phyloP scores from a whole-genome alignment of 1,140 invertebrate species.

The Drosophila prosaltans region DNA sequence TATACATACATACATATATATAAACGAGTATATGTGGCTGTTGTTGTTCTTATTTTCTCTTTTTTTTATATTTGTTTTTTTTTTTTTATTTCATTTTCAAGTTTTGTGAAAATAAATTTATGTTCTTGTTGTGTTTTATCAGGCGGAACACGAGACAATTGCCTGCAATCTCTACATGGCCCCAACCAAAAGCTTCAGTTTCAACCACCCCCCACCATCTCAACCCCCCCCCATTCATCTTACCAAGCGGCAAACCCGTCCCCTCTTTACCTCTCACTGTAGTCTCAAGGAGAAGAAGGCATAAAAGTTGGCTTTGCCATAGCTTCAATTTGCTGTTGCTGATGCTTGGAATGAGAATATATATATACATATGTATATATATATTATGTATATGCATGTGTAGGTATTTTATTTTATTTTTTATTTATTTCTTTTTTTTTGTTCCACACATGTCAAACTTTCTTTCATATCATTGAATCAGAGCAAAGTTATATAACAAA shows the following conservation, averaged over 20 bases:
- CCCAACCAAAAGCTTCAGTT: not conserved
- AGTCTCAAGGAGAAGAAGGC: conserved; percentile 28
- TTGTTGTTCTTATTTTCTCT: not conserved
- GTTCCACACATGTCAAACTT: conserved; percentile 61
- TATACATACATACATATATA: too few species aligned
- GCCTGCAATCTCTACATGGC: conserved; percentile 32
- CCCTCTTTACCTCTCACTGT: not conserved
- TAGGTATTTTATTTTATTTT: conserved; percentile 8
- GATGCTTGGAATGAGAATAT: conserved; percentile 27
- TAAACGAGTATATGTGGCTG: not conserved
- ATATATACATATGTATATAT: not conserved
- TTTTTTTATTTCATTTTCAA: conserved; percentile 52
- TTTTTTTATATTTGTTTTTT: conserved; percentile 27
- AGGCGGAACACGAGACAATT: conserved; percentile 64
- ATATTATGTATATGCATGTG: not conserved
- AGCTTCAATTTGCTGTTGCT: conserved; percentile 25
- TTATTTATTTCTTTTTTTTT: conserved; percentile 8
- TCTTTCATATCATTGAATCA: conserved; percentile 64
- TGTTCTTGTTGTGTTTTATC: conserved; percentile 65
- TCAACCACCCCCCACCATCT: not conserved
- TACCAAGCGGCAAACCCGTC: too few species aligned
- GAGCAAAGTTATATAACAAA: conserved; percentile 46
- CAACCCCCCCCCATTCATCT: not conserved
- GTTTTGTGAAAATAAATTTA: conserved; percentile 59
- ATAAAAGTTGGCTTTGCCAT: conserved; percentile 51